Conservation (phyloP, 2,113 vertebrate species). For the Salminus brasiliensis region DNA sequence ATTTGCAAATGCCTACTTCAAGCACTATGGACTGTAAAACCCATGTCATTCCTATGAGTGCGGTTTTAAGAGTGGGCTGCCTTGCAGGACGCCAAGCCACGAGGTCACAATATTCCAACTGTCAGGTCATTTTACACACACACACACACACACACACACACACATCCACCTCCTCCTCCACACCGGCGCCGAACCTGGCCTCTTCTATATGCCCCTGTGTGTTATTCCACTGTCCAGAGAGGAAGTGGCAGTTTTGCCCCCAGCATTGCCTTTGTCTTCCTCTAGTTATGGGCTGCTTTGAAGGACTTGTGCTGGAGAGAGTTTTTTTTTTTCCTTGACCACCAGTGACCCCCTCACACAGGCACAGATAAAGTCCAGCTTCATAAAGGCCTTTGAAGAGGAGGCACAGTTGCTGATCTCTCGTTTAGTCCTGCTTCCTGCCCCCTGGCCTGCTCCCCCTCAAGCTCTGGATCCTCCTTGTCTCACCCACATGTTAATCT, state of each 20-base stretch:
- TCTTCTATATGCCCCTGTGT: constrained; percentile 28
- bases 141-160: not conserved
- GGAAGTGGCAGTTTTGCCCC: constrained; percentile 50
- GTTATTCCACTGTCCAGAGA: constrained; percentile 41
- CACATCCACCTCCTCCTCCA: not conserved
- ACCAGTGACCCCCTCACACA: constrained; percentile 13
- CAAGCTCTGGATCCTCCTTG: not conserved
- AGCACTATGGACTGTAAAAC: not conserved
- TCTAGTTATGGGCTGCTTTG: constrained; percentile 50
- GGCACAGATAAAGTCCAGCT: constrained; percentile 42
- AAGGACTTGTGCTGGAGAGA: constrained; percentile 44
- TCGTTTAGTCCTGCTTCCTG: constrained; percentile 42
- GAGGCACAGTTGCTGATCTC: constrained; percentile 38
- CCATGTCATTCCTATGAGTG: not conserved
- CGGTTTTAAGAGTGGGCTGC: not conserved
- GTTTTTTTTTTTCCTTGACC: constrained; percentile 35
- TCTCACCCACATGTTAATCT: constrained; percentile 8
- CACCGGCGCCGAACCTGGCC: constrained; percentile 20
- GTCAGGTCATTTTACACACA: not conserved
- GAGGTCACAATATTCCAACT: not conserved
- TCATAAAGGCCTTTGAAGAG: constrained; percentile 47
- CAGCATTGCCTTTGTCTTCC: constrained; percentile 47
- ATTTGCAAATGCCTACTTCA: too few relatives aligned
- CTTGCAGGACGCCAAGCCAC: not conserved
- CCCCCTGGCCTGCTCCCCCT: not conserved